Evolutionary conservation across 2,797 vertebrate species (phyloP), one percentile per base, ranked within the genome.

Genomic region (Diglossa cyanea): DNA sequence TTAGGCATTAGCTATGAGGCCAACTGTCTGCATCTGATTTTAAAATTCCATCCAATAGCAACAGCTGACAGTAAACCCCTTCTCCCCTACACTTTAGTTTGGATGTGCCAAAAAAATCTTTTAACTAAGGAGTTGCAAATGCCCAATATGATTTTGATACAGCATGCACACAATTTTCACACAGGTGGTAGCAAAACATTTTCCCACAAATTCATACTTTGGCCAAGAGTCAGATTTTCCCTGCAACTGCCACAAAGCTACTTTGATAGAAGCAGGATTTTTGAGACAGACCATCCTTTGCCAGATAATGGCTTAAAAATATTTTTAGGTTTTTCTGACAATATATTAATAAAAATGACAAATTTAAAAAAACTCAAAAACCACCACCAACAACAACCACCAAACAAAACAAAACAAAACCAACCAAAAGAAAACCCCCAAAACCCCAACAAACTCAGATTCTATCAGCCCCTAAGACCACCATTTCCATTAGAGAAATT

Each of bases 401-500:
- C 6, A 55, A 54, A 14, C 53, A 54, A 21, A 55, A 25, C 4
- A 40, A 39, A 55, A 55, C 31, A 31, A 54, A 14, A 9, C 19
- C 14, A 54, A 54, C 17, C 9, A n/a, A 54, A 31, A 23, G 23
- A 33, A n/a, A n/a, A 20, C 2, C 17, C 31, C n/a, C 4, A 3
- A 35, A 26, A 26, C 4, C 24, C 17, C 58, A 20, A 30, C 37
- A 40, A 61, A 30, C 26, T 6, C 13, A 24, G 16, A 83, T 20
- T 80, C 26, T 47, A 33, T n/a, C 37, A 73, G 39, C 33, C 25
- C 31, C 4, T 18, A 48, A 65, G 31, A 55, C 5, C 12, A 47
- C 0, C 0, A 4, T 55, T 80, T 63, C 33, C 1, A 2, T 60
- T 30, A 48, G 13, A 50, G 57, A 74, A 81, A 39, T 14, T 17